A percentile compares a stretch with the other conserved stretches of the same genome.
phyloP scores from a whole-genome alignment of 2,797 vertebrate species.

The Pantherophis alleghaniensis region DNA sequence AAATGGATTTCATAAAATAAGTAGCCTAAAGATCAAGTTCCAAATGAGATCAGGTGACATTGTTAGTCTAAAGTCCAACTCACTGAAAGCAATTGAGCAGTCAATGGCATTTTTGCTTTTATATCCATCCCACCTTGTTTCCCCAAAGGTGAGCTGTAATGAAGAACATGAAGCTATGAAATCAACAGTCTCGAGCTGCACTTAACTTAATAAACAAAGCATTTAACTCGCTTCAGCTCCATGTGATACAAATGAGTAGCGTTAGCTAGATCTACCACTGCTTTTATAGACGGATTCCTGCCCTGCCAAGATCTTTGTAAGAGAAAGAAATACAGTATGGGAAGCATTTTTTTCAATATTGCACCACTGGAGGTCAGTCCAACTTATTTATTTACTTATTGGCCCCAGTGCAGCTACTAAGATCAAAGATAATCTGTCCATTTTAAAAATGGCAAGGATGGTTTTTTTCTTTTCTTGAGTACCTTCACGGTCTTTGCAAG shows the following conservation, averaged over 20 bases:
- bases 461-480: neutral
- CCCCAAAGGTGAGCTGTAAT: constrained; percentile 5
- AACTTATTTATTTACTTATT: neutral
- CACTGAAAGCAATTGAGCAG: constrained; percentile 30
- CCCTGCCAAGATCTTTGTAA: neutral
- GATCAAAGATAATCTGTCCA: neutral
- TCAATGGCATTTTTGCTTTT: constrained; percentile 14
- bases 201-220: neutral
- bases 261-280: neutral
- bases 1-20: neutral
- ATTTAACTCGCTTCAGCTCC: neutral
- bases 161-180: neutral
- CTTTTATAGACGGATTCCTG: neutral
- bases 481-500: neutral
- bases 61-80: constrained; percentile 27
- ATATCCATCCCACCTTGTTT: neutral
- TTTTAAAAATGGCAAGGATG: neutral
- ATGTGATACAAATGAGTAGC: neutral
- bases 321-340: neutral
- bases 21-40: neutral
- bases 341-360: neutral
- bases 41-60: constrained; percentile 44
- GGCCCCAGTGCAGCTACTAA: neutral
- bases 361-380: too few species aligned
- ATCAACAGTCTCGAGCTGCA: neutral